Evolutionary conservation across 37 sponge, comb jelly and placozoan genomes (phyloP), one percentile per base, ranked within the genome.

Genomic region (Ephydatia muelleri): DNA sequence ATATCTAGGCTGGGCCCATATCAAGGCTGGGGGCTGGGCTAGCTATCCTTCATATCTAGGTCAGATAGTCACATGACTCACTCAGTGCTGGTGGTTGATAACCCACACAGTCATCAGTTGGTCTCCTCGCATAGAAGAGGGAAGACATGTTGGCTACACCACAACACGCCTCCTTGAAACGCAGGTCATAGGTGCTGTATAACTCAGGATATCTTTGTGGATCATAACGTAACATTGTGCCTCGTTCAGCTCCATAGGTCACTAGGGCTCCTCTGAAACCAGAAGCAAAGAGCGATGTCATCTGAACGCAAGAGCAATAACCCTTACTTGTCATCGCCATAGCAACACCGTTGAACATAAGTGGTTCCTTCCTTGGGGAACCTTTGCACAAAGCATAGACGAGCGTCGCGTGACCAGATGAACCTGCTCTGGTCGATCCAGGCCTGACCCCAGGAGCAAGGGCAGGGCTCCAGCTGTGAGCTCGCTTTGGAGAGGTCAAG

Each of bases 101-200:
- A 0, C 64, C 39, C 3, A 5, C 35, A 38, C 88, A 87, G 77
- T 81, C 33, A 26, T 87, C 39, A 16, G 80, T 26, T 34, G 88
- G 88, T 78, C 92, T 83, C 34, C 92, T 49, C 0, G 13, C 14
- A 47, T 80, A 87, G 69, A 48, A 92, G 0, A 68, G 48, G 27
- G 79, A 70, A 67, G 88, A 87, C 48, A 81, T 27, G 23, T 76
- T 81, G 25, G 78, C 67, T 22, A 48, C 36, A 38, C 25, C 73
- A 85, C 89, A 89, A 68, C 93, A 92, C 21, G 39, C 49, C 1
- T 83, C 64, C 31, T 37, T 69, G 25, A 85, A 83, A 1, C 66
- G 81, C 31, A 38, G 38, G 33, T 87, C 88, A 83, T 72, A 39
- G 29, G 23, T 34, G 14, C 36, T 28, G 28, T 70, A 78, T 0